Conservation (phyloP, 1,140 invertebrate species). For the Drosophila burlai region DNA sequence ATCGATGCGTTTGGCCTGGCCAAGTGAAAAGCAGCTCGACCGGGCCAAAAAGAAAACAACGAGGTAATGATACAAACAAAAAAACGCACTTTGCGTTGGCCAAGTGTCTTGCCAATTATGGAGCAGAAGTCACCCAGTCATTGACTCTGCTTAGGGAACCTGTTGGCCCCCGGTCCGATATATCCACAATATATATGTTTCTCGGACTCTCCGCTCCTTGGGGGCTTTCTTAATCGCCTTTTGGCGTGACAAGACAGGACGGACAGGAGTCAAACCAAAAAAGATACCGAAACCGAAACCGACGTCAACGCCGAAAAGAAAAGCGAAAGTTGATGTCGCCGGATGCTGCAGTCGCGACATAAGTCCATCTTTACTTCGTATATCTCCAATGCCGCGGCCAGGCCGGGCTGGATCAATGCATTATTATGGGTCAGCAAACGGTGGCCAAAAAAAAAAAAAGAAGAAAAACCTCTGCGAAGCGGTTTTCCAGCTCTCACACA, state of each 20-base stretch:
- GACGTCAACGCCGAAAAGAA: constrained; percentile 34
- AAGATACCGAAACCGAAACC: neutral
- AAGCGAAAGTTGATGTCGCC: constrained; percentile 77
- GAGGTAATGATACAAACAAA: constrained; percentile 2
- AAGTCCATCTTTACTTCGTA: constrained; percentile 50
- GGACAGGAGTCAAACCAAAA: constrained; percentile 28
- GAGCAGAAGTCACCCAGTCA: constrained; percentile 71
- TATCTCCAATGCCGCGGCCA: constrained; percentile 13
- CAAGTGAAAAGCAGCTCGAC: constrained; percentile 49
- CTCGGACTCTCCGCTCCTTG: constrained; percentile 37
- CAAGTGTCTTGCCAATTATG: constrained; percentile 54
- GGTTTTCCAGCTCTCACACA: constrained; percentile 64
- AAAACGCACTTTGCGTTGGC: constrained; percentile 26
- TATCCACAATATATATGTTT: constrained; percentile 5
- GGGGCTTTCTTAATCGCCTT: constrained; percentile 62
- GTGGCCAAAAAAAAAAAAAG: constrained; percentile 35
- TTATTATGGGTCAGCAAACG: constrained; percentile 67
- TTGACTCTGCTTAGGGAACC: constrained; percentile 60
- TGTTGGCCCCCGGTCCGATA: constrained; percentile 29
- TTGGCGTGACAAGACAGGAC: constrained; percentile 52
- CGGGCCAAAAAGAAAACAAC: constrained; percentile 14
- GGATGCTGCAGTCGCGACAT: constrained; percentile 61
- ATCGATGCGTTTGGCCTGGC: constrained; percentile 9
- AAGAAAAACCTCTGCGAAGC: constrained; percentile 37
- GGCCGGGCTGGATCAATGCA: constrained; percentile 45